phyloP scores from a whole-genome alignment of 1,140 invertebrate species.

The Acromyrmex heyeri region DNA sequence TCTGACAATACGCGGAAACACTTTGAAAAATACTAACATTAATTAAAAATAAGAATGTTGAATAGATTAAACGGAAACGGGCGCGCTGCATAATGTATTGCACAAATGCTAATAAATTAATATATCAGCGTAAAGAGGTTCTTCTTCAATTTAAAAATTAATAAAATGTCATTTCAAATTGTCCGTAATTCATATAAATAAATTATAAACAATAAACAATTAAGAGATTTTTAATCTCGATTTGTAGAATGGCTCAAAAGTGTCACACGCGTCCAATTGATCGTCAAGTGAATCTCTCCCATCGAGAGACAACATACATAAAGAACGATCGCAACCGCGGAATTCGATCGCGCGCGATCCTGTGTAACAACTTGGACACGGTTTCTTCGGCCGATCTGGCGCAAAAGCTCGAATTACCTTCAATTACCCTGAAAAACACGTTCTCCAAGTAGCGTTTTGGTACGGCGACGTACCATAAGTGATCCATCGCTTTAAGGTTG shows the following conservation, averaged over 20 bases:
- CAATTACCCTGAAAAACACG: constrained; percentile 64
- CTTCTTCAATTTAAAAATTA: not conserved
- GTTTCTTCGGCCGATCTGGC: constrained; percentile 5
- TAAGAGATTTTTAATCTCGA: not conserved
- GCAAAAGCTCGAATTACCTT: constrained; percentile 54
- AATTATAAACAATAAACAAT: not conserved
- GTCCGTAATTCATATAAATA: not conserved
- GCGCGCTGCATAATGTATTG: not conserved
- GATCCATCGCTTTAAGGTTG: constrained; percentile 86
- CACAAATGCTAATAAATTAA: not conserved
- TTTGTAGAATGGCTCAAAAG: not conserved
- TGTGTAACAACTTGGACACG: constrained; percentile 33
- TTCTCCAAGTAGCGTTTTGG: constrained; percentile 69
- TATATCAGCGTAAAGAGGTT: not conserved
- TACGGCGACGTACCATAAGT: constrained; percentile 71
- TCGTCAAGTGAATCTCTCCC: constrained; percentile 12
- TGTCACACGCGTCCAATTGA: constrained; percentile 20
- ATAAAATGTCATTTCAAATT: not conserved
- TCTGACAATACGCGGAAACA: not conserved
- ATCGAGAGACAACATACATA: constrained; percentile 16
- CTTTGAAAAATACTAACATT: not conserved
- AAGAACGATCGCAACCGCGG: constrained; percentile 50
- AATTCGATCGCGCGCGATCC: constrained; percentile 55
- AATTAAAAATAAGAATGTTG: constrained; percentile 9
- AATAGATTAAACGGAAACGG: not conserved